These are phyloP conservation scores for Bambusicola thoracicus DNA, from an alignment of 2,113 vertebrate species.

Conservation along the genomic window DNA sequence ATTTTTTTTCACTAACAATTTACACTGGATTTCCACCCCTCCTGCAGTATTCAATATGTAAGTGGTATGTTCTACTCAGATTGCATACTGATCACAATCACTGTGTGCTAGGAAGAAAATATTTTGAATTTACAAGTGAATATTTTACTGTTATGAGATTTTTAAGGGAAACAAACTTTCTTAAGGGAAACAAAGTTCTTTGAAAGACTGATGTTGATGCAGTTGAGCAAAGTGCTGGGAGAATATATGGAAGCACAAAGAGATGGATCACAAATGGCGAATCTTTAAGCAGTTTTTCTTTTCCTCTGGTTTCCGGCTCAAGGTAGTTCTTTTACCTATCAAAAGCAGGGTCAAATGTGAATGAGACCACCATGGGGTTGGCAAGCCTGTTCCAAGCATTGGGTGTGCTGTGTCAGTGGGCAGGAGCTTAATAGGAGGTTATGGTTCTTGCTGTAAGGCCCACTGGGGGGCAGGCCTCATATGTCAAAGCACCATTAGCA, in stretches of 20 bases:
- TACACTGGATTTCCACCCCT: neutral
- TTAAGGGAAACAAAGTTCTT: too few species aligned
- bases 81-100: neutral
- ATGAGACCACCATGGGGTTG: neutral
- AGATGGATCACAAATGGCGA: neutral
- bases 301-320: neutral
- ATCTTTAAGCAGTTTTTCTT: neutral
- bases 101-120: neutral
- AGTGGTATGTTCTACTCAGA: neutral
- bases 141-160: neutral
- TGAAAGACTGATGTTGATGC: neutral
- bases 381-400: neutral
- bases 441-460: slow-evolving; percentile 11
- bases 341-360: neutral
- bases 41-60: neutral
- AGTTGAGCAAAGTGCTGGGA: neutral
- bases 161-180: neutral
- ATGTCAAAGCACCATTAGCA: neutral
- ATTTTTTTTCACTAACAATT: neutral
- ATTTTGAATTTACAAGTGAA: neutral
- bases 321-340: neutral
- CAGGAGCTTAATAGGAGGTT: neutral
- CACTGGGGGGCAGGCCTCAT: neutral
- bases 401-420: neutral
- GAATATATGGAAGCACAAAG: neutral